A percentile compares a stretch with the other conserved stretches of the same genome.
Conservation (phyloP, 2,888 invertebrate species). For the Epinotia demarniana region DNA sequence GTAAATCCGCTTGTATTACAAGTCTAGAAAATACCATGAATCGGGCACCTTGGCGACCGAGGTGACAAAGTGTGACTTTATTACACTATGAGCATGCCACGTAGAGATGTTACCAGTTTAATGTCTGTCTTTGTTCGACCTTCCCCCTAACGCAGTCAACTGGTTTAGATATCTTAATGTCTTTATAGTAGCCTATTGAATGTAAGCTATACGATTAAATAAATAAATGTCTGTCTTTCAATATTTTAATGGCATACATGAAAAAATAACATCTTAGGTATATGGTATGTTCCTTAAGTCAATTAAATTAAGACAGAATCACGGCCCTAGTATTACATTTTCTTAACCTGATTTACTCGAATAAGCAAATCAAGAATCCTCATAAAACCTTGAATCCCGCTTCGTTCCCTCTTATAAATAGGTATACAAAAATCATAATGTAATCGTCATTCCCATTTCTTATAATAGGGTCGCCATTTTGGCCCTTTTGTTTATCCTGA, state of each 20-base stretch:
- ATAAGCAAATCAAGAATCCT: not conserved
- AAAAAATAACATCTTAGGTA: not conserved
- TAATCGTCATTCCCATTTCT: constrained; percentile 33
- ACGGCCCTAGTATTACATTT: not conserved
- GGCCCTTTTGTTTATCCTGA: constrained; percentile 69
- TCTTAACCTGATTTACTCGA: not conserved
- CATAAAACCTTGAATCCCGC: constrained; percentile 11
- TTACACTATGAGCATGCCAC: not conserved
- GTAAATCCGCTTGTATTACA: not conserved
- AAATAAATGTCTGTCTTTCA: not conserved
- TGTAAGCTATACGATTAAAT: no score
- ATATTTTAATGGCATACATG: not conserved
- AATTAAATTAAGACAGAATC: not conserved
- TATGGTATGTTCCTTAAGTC: not conserved
- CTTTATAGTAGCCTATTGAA: no score
- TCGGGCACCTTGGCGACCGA: not conserved
- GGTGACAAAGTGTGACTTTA: not conserved
- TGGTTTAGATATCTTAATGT: no score
- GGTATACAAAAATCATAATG: constrained; percentile 15
- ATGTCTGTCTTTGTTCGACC: not conserved
- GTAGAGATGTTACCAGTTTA: not conserved
- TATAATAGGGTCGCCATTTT: constrained; percentile 42
- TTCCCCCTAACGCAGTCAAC: no score
- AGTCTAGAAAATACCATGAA: not conserved
- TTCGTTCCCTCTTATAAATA: not conserved